Base-by-base conservation (phyloP, 2,797 vertebrate genomes). In the Sebastes nivosus region DNA sequence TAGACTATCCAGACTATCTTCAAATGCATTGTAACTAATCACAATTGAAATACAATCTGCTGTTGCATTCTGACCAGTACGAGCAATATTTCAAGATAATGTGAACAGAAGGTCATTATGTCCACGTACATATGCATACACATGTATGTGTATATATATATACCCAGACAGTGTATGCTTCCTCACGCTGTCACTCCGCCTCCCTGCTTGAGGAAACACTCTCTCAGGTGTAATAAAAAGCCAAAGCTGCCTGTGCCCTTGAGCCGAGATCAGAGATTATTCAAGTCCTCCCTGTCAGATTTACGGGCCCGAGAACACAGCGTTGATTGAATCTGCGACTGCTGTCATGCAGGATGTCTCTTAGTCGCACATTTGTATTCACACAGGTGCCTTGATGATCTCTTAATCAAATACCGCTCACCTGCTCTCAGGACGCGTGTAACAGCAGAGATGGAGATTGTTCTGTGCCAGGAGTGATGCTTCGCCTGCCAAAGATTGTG, bases 401-500 rank as follows among this genome's bases (percentile, higher is more conserved):
- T 89, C 88, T 88, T 92, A 82, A 89, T 93, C 88, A 91, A 93
- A 93, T 84, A 91, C 60, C 50, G 65, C 87, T 93, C 89, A 83
- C 85, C 84, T 84, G 82, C 86, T 88, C 76, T 80, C 63, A 60
- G 84, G 76, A 75, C 80, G 72, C 2, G 4, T 68, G 68, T 75
- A 63, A 66, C 68, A 5, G 66, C 81, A 24, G 54, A 60, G 68
- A 74, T 74, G 67, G 82, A 68, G 85, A 82, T 80, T 87, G 68
- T 73, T 86, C 67, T 65, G 69, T 82, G 83, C 67, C 75, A 81
- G 72, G 38, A 86, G 63, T 42, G 52, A 81, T 67, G 65, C 52
- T 60, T 54, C 60, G 46, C 67, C 72, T 83, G 81, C 79, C 82
- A 80, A 85, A 85, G 65, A 82, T 66, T 73, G 67, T 72, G 42